These are phyloP conservation scores for Lepidurus apus DNA, from an alignment of 1,140 invertebrate species.

Conservation along the genomic window DNA sequence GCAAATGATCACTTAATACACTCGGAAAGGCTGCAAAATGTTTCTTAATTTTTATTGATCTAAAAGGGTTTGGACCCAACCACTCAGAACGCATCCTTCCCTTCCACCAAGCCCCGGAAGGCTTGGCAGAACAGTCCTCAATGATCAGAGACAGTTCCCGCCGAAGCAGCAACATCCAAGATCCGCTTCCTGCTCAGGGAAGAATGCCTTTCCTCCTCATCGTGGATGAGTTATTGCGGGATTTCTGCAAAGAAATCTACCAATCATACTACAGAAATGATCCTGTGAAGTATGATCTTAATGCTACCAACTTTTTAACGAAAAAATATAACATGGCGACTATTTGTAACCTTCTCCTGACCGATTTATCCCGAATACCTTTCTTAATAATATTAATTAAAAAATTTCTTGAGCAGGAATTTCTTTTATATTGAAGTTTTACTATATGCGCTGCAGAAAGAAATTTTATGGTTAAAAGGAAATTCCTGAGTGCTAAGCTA, in stretches of 20 bases:
- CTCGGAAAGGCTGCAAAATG: not conserved
- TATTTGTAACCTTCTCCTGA: not conserved
- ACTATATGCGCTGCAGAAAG: no score
- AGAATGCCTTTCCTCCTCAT: conserved; percentile 47
- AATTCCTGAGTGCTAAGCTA: no score
- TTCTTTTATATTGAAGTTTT: no score
- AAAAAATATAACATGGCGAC: not conserved
- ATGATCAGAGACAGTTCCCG: conserved; percentile 40
- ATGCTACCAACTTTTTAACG: not conserved
- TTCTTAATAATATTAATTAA: no score
- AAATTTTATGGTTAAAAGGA: no score
- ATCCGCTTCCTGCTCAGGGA: conserved; percentile 50
- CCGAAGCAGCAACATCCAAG: conserved; percentile 33
- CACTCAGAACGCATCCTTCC: conserved; percentile 48
- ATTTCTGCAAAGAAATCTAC: conserved; percentile 43
- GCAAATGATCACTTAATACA: conserved; percentile 45
- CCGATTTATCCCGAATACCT: no score
- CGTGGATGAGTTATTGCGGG: conserved; percentile 47
- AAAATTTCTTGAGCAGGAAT: no score
- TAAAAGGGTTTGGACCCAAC: conserved; percentile 35
- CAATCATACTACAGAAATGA: conserved; percentile 53
- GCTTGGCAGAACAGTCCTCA: conserved; percentile 50
- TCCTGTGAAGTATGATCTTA: conserved; percentile 54
- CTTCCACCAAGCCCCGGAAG: conserved; percentile 39
- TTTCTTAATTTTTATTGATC: not conserved